These are phyloP conservation scores for Bombyx huttoni DNA, from an alignment of 2,888 invertebrate species.

Conservation along the genomic window DNA sequence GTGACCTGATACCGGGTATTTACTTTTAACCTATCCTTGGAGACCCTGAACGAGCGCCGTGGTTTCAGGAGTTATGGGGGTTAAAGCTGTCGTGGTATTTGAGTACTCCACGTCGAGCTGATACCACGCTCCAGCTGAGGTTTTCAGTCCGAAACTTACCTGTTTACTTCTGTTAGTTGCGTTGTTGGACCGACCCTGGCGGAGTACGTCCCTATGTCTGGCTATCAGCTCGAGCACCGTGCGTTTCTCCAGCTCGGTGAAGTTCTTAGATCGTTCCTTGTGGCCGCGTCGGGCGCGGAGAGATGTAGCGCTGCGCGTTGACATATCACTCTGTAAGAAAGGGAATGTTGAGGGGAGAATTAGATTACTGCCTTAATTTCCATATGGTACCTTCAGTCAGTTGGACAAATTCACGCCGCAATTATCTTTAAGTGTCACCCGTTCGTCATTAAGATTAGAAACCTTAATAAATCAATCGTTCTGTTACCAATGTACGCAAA, in stretches of 20 bases:
- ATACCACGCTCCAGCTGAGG: no score
- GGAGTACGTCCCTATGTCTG: slow-evolving; percentile 61
- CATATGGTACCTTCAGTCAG: no score
- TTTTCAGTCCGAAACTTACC: slow-evolving; percentile 19
- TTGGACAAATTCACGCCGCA: no score
- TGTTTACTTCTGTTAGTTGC: slow-evolving; percentile 68
- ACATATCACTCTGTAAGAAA: slow-evolving; percentile 51
- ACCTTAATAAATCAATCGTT: neutral
- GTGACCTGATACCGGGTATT: no score
- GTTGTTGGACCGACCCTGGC: slow-evolving; percentile 70
- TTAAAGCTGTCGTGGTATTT: no score
- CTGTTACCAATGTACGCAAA: neutral
- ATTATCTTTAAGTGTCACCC: no score
- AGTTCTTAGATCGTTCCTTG: slow-evolving; percentile 70
- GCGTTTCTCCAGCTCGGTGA: slow-evolving; percentile 66
- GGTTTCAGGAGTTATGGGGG: no score
- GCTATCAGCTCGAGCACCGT: slow-evolving; percentile 66
- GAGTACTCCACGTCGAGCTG: no score
- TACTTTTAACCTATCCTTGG: no score
- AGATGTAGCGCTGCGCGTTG: slow-evolving; percentile 51
- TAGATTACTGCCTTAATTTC: no score
- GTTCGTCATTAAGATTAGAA: no score
- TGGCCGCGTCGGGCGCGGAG: slow-evolving; percentile 63
- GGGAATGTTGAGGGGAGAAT: neutral
- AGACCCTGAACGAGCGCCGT: no score